phyloP scores from a whole-genome alignment of 2,888 invertebrate genomes.

The Lasioglossum lativentre region DNA sequence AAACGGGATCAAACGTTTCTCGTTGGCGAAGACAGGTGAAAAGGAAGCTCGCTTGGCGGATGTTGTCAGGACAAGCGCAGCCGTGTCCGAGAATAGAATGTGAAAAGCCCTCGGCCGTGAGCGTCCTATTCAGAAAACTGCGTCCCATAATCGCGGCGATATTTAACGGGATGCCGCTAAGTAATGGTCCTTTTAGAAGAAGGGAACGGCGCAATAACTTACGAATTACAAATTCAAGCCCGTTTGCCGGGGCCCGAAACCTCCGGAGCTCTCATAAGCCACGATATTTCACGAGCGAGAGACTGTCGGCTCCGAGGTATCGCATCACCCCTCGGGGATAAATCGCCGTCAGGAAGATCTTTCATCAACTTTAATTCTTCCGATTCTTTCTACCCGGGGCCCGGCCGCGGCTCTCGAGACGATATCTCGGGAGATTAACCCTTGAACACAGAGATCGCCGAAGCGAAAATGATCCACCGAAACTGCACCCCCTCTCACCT shows the following conservation, averaged over 20 bases:
- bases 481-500: slow-evolving; percentile 6
- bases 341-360: slow-evolving; percentile 73
- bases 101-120: slow-evolving; percentile 13
- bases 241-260: slow-evolving; percentile 29
- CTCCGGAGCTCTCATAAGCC: slow-evolving; percentile 67
- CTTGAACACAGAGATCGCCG: slow-evolving; percentile 48
- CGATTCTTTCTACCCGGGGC: slow-evolving; percentile 60
- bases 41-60: not conserved
- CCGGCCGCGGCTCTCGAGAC: slow-evolving; percentile 47
- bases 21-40: slow-evolving; percentile 24
- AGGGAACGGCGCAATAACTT: slow-evolving; percentile 72
- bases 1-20: not conserved
- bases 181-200: slow-evolving; percentile 71
- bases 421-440: slow-evolving; percentile 67
- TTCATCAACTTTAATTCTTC: slow-evolving; percentile 74
- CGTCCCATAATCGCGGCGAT: slow-evolving; percentile 66
- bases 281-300: slow-evolving; percentile 72
- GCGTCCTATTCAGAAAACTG: slow-evolving; percentile 39
- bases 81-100: slow-evolving; percentile 58
- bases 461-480: slow-evolving; percentile 60
- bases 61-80: not conserved
- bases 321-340: slow-evolving; percentile 72
- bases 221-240: slow-evolving; percentile 77
- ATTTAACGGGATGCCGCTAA: slow-evolving; percentile 70
- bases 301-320: slow-evolving; percentile 70